phyloP scores from a whole-genome alignment of 2,888 invertebrate species.

The Leptinotarsa haldemani region DNA sequence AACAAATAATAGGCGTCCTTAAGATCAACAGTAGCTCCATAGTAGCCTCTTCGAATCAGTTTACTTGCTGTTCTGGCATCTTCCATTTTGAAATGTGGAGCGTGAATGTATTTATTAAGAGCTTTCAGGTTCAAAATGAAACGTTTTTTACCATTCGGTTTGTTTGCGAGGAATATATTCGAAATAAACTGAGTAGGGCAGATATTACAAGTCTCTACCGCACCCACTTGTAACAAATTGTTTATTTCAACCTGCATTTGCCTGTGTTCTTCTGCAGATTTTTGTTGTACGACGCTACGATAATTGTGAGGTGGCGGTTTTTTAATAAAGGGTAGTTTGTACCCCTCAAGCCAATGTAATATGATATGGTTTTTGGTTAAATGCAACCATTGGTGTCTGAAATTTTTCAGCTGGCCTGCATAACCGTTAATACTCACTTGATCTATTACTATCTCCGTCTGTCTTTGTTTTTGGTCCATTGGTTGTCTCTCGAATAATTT shows the following conservation, averaged over 20 bases:
- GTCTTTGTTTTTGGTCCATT: not conserved
- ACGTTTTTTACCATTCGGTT: conserved; percentile 7
- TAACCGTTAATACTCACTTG: conserved; percentile 7
- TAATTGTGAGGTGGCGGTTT: not conserved
- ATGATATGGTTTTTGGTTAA: not conserved
- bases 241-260: too few species aligned
- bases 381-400: conserved; percentile 18
- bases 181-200: too few species aligned
- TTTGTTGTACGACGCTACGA: too few species aligned
- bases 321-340: conserved; percentile 18
- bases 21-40: not conserved
- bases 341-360: conserved; percentile 23
- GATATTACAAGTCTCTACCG: too few species aligned
- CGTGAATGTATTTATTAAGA: conserved; percentile 18
- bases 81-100: conserved; percentile 30
- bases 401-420: conserved; percentile 21
- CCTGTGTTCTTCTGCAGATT: not conserved
- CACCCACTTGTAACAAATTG: too few species aligned
- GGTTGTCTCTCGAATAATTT: not conserved
- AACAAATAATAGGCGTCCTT: too few species aligned
- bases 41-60: not conserved
- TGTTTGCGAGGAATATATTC: too few species aligned
- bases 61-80: too few species aligned
- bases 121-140: not conserved
- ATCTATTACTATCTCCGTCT: not conserved